Base-by-base conservation (phyloP, 2,797 vertebrate species). In the Clarias platycephalus region DNA sequence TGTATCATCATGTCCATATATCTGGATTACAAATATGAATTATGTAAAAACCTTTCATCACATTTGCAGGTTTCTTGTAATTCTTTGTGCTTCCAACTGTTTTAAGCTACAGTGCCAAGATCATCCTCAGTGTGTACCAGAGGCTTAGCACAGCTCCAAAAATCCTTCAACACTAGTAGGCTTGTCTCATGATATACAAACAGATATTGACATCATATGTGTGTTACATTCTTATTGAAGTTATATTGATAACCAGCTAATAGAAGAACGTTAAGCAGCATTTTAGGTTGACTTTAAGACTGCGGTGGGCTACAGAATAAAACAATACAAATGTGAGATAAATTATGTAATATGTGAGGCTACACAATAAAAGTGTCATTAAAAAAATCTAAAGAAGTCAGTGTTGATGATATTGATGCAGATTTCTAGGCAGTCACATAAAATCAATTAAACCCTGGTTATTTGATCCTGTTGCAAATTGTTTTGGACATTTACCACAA, bases 221-320 rank as follows among this genome's bases (percentile, higher is more conserved):
- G 89, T 68, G 66, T 88, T 91, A 94, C 93, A 93, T 91, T 92
- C 90, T 92, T 93, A 67, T 31, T 66, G 15, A 66, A 91, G 88
- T 92, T 82, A 92, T 92, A 89, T 90, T 80, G 85, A 89, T 89
- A 93, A 94, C 88, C 88, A 89, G 80, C 70, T 86, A 87, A 88
- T 84, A 63, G 84, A 87, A 83, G 37, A 91, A 90, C 92, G 87
- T 88, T 90, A 91, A 86, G 88, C 87, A 85, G 86, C 86, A 88
- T 71, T 68, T 81, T 85, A 87, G 83, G 86, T 90, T 80, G 62
- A 80, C 62, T 80, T 91, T 96, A 97, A 97, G 95, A 98, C 93
- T 92, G 89, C 83, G 91, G 93, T 94, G 93, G 95, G 78, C 87
- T 91, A 79, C 86, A 89, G 80, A 85, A 87, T 68, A 87, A 81